Base-by-base conservation (phyloP, 2,113 vertebrate genomes). In the Hyperopisus bebe region DNA sequence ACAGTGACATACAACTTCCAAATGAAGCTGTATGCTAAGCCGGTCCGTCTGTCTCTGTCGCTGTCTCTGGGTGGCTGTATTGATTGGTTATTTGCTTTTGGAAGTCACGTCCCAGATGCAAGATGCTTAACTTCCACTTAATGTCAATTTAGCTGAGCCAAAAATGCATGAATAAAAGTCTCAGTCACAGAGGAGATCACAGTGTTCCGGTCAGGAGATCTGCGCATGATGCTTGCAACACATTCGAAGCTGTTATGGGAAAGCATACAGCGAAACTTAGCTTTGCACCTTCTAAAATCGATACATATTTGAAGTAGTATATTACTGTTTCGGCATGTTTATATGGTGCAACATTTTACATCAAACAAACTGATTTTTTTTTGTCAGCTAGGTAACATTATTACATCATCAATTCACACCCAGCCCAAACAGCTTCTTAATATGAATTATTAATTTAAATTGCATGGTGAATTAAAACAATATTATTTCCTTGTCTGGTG, bases 81-180 rank as follows among this genome's bases (percentile, higher is more conserved):
- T 42, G 74, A 80, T 80, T 80, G 31, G 74, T 80, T 80, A 42
- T 80, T 80, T 80, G 74, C 74, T 42, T 80, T 42, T 80, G 74
- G 74, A 42, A 80, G 35, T 80, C 31, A 31, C 13, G 31, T 13
- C 35, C 74, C 35, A 80, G 74, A 42, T 5, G 13, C 15, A 42
- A 80, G 74, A 42, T 80, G 74, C 42, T 80, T 42, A 80, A 80
- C 74, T 80, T 39, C 74, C 74, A 80, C 74, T 80, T 80, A 80
- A 80, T 80, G 74, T 80, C 74, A 80, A 80, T 80, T 80, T 80
- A 80, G 35, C 35, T 35, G 35, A 42, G 15, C 31, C 35, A 80
- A 19, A 80, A 80, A 80, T 80, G 35, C 35, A 42, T 42, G 35
- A 80, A 80, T 80, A 80, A 80, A 80, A 42, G 5, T n/a, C 35